A percentile compares a stretch with the other conserved stretches of the same genome.
phyloP scores from a whole-genome alignment of 2,888 invertebrate genomes.

The Parnassius orleans region DNA sequence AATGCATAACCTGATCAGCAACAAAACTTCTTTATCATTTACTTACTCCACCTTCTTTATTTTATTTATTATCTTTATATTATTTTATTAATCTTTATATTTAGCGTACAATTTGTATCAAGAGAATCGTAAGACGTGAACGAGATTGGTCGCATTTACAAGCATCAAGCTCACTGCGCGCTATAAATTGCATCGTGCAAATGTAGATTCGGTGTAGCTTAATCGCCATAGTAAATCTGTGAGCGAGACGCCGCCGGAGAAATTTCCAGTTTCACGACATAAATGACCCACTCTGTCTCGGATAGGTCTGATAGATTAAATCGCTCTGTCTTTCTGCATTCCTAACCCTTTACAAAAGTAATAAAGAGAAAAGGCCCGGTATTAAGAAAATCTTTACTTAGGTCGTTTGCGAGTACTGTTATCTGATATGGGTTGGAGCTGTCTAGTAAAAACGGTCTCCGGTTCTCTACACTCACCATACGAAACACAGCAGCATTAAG shows the following conservation, averaged over 20 bases:
- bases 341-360: no score
- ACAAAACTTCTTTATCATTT: not conserved
- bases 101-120: conserved; percentile 14
- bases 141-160: conserved; percentile 16
- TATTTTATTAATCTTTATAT: no score
- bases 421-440: no score
- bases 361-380: no score
- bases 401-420: no score
- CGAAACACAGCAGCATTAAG: no score
- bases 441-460: no score
- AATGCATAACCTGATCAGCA: not conserved
- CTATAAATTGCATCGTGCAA: conserved; percentile 36
- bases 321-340: not conserved
- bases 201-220: conserved; percentile 38
- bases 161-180: conserved; percentile 20
- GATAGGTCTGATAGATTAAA: conserved; percentile 9
- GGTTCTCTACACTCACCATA: no score
- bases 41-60: no score
- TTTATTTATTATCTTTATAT: no score
- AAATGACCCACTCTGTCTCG: conserved; percentile 36
- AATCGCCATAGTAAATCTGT: conserved; percentile 45
- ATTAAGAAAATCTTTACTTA: no score
- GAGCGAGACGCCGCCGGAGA: conserved; percentile 36
- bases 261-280: conserved; percentile 32
- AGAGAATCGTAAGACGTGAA: conserved; percentile 1